A percentile compares a stretch with the other conserved stretches of the same genome.
Evolutionary conservation across 2,113 vertebrate genomes (phyloP).

Genomic region (Xiphias gladius): DNA sequence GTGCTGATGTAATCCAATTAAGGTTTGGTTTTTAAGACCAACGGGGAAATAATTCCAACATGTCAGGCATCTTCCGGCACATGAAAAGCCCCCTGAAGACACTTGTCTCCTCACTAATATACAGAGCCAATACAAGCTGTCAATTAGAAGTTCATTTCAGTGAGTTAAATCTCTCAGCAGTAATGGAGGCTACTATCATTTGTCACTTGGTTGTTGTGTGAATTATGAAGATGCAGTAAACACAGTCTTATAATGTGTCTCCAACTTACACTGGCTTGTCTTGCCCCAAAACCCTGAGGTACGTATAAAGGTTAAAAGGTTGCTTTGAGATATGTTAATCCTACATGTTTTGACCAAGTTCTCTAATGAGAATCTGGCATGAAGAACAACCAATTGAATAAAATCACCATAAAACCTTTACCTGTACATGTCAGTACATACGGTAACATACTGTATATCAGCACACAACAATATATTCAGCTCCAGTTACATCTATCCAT

Average conservation of each 20-base stretch:
- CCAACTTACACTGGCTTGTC: not conserved
- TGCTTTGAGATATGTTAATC: not conserved
- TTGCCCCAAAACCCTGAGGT: not conserved
- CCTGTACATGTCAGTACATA: not conserved
- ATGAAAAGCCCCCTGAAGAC: slow-evolving; percentile 67
- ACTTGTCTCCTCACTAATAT: slow-evolving; percentile 59
- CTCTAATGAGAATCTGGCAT: not conserved
- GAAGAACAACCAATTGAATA: not conserved
- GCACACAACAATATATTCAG: not conserved
- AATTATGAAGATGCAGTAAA: slow-evolving; percentile 21
- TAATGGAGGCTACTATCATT: slow-evolving; percentile 29
- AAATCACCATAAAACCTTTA: not conserved
- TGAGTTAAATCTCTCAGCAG: slow-evolving; percentile 59
- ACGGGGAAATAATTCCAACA: slow-evolving; percentile 64
- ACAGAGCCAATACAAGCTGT: slow-evolving; percentile 66
- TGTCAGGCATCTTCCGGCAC: slow-evolving; percentile 59
- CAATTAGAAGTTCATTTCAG: slow-evolving; percentile 66
- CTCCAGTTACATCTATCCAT: slow-evolving; percentile 7
- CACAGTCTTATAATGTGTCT: not conserved
- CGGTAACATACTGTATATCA: not conserved
- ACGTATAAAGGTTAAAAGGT: not conserved
- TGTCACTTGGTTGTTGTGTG: slow-evolving; percentile 2
- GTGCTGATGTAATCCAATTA: slow-evolving; percentile 71
- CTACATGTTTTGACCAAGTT: not conserved
- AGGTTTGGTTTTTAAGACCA: slow-evolving; percentile 57